Evolutionary conservation across 2,888 invertebrate species (phyloP).

Genomic region (Ophion ellenae): DNA sequence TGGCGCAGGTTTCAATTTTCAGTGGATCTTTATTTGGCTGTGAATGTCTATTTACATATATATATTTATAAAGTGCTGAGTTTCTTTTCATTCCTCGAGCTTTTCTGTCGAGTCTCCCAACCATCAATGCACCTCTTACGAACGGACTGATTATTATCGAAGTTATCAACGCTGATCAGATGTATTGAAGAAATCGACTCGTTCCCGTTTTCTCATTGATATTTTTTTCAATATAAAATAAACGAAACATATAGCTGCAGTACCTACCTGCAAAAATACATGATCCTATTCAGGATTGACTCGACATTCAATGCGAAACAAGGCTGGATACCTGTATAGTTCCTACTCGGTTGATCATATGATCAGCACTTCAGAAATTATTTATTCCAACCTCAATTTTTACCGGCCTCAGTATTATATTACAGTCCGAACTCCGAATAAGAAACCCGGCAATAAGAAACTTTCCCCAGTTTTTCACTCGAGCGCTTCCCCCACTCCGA

Average conservation of each 20-base stretch:
- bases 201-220: background rate
- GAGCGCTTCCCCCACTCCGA: too few relatives aligned
- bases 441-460: too few relatives aligned
- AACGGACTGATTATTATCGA: slow-evolving; percentile 3
- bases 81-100: slow-evolving; percentile 14
- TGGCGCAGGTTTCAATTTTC: slow-evolving; percentile 19
- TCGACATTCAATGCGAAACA: too few relatives aligned
- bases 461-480: too few relatives aligned
- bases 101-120: slow-evolving; percentile 1
- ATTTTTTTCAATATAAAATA: background rate
- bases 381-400: too few relatives aligned
- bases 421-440: too few relatives aligned
- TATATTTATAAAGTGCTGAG: background rate
- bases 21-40: background rate
- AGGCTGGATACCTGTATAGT: too few relatives aligned
- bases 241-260: too few relatives aligned
- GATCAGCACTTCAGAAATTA: too few relatives aligned
- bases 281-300: too few relatives aligned
- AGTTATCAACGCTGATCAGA: background rate
- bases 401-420: background rate
- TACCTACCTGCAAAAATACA: too few relatives aligned
- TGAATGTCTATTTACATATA: background rate
- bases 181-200: background rate
- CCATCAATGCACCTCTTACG: background rate
- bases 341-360: too few relatives aligned